Evolutionary conservation across 2,797 vertebrate species (phyloP).

Genomic region (Sebastes minor): DNA sequence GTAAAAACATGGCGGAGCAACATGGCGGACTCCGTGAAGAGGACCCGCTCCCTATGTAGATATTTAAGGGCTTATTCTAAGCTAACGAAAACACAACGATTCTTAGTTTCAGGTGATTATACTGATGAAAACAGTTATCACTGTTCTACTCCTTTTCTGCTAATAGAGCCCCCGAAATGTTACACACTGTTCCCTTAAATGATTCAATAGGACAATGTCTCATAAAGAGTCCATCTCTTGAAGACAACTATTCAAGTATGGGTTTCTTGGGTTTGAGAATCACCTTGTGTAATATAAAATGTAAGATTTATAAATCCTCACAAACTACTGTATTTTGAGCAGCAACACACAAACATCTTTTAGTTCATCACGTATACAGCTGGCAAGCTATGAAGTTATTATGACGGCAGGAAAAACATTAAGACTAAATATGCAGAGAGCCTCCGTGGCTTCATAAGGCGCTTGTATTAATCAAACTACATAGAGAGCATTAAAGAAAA

Average conservation of each 20-base stretch:
- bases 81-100: too few species aligned
- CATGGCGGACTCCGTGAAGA: too few species aligned
- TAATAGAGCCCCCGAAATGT: too few species aligned
- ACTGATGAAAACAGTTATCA: too few species aligned
- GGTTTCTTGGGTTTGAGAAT: background rate
- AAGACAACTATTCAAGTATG: background rate
- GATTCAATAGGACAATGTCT: background rate
- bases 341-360: background rate
- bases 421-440: background rate
- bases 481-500: background rate
- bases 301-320: background rate
- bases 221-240: background rate
- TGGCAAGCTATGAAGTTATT: background rate
- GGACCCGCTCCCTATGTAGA: too few species aligned
- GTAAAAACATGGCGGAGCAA: too few species aligned
- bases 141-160: too few species aligned
- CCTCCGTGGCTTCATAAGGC: background rate
- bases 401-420: background rate
- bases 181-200: too few species aligned
- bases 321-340: background rate
- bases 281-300: background rate
- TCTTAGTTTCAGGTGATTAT: too few species aligned
- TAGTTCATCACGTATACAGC: background rate
- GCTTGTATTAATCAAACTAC: background rate
- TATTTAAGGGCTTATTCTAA: too few species aligned